Evolutionary conservation across 2,113 vertebrate species (phyloP), one percentile per base, ranked within the genome.

Genomic region (Nerophis lumbriciformis): DNA sequence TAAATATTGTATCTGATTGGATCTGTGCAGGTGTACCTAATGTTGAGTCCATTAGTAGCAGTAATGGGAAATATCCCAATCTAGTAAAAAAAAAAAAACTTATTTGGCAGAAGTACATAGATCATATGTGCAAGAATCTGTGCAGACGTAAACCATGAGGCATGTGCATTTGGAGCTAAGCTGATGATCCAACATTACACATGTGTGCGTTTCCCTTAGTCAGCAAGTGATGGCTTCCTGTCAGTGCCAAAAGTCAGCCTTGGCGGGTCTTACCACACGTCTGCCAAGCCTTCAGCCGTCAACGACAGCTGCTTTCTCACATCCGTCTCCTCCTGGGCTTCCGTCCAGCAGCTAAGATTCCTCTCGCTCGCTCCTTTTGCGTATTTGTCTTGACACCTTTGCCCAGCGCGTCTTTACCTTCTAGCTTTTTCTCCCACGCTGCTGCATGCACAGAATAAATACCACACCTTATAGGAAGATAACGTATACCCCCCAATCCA

Each of bases 151-250:
- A 11, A 53, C 12, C 6, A 10, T 53, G 50, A 50, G 49, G 49
- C 12, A 50, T 50, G 35, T 37, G 53, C 14, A 5, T 39, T 39
- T 16, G 15, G 36, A 42, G 53, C 36, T 38, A 8, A 55, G 53
- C 37, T 56, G 37, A n/a, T 55, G 73, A 79, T 77, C 77, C 81
- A 81, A 80, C 79, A 68, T 79, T 75, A 71, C 72, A 74, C 67
- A 54, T 61, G 57, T 72, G 71, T 65, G 51, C 1, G 5, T 58
- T 69, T 49, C 63, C 56, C 68, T 72, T 71, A 55, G 53, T 56
- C 53, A 56, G 53, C 15, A 56, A 39, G 48, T 52, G 53, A 65
- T 47, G 6, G 36, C 14, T 69, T 57, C 47, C 47, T 53, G 65
- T 69, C 62, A 58, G 64, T 35, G 39, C 45, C 48, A 16, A 55